Percentiles rank a stretch among this genome's conserved stretches.
These are phyloP conservation scores for Melanargia galathea DNA, from an alignment of 2,888 invertebrate genomes.

Conservation along the genomic window DNA sequence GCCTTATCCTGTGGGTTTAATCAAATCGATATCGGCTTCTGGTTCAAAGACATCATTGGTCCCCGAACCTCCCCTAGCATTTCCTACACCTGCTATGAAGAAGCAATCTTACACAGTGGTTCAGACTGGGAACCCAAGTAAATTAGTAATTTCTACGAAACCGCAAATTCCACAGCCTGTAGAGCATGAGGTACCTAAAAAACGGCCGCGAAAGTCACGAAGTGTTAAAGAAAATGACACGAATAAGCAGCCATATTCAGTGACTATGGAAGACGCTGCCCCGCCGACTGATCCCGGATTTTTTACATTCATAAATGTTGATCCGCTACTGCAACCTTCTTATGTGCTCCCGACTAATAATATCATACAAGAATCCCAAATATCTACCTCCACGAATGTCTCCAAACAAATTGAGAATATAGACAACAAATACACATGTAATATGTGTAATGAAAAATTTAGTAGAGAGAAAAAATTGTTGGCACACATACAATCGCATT, in stretches of 20 bases:
- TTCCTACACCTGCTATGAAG: slow-evolving; percentile 68
- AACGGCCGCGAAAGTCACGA: slow-evolving; percentile 54
- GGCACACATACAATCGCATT: slow-evolving; percentile 71
- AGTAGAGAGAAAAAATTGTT: slow-evolving; percentile 71
- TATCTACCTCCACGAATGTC: slow-evolving; percentile 64
- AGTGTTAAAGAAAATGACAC: slow-evolving; percentile 29
- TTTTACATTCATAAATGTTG: slow-evolving; percentile 76
- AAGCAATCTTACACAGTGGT: slow-evolving; percentile 75
- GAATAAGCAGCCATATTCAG: slow-evolving; percentile 53
- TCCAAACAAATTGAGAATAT: slow-evolving; percentile 45
- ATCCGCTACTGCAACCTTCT: slow-evolving; percentile 69
- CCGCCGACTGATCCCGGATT: slow-evolving; percentile 60
- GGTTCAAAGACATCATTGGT: slow-evolving; percentile 46
- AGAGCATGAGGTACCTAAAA: slow-evolving; percentile 53
- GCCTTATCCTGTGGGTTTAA: slow-evolving; percentile 74
- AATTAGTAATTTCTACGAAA: slow-evolving; percentile 74
- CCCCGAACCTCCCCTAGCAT: slow-evolving; percentile 47
- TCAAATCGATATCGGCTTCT: slow-evolving; percentile 55
- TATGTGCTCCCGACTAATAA: slow-evolving; percentile 72
- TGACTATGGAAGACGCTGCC: slow-evolving; percentile 55
- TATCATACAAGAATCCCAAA: slow-evolving; percentile 75
- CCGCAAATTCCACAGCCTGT: slow-evolving; percentile 45
- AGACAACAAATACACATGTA: slow-evolving; percentile 62
- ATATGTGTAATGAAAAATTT: slow-evolving; percentile 69
- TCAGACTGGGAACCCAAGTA: slow-evolving; percentile 73